Conservation (phyloP, 2,113 vertebrate species). For the Trachemys scripta region DNA sequence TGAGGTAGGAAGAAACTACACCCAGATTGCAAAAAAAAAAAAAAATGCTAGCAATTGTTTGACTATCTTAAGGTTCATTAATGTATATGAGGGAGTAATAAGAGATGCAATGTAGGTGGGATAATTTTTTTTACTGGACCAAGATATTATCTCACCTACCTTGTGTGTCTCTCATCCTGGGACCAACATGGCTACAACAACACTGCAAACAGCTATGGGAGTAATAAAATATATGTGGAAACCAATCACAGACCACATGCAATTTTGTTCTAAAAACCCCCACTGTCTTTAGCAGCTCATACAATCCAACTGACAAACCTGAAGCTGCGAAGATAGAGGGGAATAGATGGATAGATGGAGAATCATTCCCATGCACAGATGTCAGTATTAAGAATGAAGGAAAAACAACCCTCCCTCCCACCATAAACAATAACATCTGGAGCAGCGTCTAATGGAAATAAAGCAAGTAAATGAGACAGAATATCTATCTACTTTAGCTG, state of each 20-base stretch:
- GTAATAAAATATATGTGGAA: neutral
- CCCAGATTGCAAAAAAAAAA: neutral
- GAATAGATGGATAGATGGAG: neutral
- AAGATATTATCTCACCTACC: neutral
- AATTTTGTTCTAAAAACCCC: neutral
- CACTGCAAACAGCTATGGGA: neutral
- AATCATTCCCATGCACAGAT: neutral
- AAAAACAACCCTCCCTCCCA: neutral
- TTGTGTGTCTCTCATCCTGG: neutral
- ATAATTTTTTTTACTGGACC: neutral
- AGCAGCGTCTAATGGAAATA: neutral
- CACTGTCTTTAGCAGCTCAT: neutral
- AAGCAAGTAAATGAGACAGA: neutral
- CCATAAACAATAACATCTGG: neutral
- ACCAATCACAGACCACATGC: neutral
- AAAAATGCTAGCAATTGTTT: neutral
- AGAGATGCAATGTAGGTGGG: neutral
- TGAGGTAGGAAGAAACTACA: neutral
- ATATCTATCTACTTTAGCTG: fast-evolving
- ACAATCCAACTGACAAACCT: neutral
- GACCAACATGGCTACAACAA: neutral
- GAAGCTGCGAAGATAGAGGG: fast-evolving
- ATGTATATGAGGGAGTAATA: neutral
- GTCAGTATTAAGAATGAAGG: neutral
- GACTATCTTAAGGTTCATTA: neutral